phyloP scores from a whole-genome alignment of 2,888 invertebrate species.

The Acrocyrtus sp. region DNA sequence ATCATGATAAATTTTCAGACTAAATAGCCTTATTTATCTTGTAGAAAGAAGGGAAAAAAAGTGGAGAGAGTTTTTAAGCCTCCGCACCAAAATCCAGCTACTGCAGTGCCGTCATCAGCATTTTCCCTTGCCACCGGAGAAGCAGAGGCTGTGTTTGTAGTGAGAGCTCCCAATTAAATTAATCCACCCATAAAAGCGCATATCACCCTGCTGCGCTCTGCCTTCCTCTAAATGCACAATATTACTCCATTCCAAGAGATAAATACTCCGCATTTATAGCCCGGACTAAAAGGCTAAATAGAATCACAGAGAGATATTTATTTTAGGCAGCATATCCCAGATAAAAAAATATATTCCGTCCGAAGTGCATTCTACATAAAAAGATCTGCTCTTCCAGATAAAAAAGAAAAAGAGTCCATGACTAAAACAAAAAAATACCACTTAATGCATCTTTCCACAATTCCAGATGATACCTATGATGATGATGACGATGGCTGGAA shows the following conservation, averaged over 20 bases:
- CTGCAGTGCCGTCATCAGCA: background rate
- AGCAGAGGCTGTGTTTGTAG: no score
- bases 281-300: no score
- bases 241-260: slow-evolving; percentile 19
- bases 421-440: slow-evolving; percentile 27
- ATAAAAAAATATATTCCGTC: no score
- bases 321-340: no score
- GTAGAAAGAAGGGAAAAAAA: slow-evolving; percentile 19
- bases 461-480: slow-evolving; percentile 43
- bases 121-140: background rate
- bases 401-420: no score
- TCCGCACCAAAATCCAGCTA: background rate
- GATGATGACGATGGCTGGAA: slow-evolving; percentile 32
- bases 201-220: slow-evolving; percentile 51
- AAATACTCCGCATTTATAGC: no score
- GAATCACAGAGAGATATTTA: no score
- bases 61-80: slow-evolving; percentile 18
- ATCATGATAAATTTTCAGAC: slow-evolving; percentile 62
- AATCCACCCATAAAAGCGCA: slow-evolving; percentile 62
- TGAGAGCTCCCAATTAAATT: slow-evolving; percentile 63
- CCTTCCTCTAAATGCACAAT: no score
- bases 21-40: slow-evolving; percentile 63
- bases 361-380: no score
- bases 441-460: slow-evolving; percentile 46
- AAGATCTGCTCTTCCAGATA: no score